These are phyloP conservation scores for Ardeotis arabs DNA, from an alignment of 2,113 vertebrate species.

Conservation along the genomic window DNA sequence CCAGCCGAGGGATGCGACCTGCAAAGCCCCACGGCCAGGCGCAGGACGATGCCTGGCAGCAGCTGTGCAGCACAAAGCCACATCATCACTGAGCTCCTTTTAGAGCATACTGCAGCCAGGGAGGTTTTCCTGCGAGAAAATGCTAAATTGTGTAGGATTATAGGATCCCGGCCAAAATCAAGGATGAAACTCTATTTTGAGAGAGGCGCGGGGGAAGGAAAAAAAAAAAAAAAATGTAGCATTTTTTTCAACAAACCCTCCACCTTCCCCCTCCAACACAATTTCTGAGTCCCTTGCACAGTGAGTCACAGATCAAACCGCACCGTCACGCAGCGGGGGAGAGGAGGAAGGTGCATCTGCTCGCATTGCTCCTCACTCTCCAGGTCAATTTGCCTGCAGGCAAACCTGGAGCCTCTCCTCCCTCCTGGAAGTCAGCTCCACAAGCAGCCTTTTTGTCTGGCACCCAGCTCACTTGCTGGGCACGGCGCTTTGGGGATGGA, in stretches of 20 bases:
- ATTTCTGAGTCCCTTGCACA: neutral
- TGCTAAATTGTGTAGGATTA: slow-evolving; percentile 67
- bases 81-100: slow-evolving; percentile 68
- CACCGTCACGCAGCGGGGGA: neutral
- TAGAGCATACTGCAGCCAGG: slow-evolving; percentile 60
- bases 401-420: neutral
- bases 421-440: neutral
- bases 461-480: neutral
- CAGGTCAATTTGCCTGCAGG: neutral
- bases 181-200: slow-evolving; percentile 74
- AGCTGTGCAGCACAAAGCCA: slow-evolving; percentile 34
- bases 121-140: slow-evolving; percentile 72
- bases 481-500: accelerated
- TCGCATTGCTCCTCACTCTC: neutral
- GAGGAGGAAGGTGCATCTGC: slow-evolving; percentile 43
- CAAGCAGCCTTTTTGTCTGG: neutral
- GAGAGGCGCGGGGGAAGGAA: neutral
- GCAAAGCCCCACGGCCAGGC: neutral
- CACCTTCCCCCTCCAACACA: neutral
- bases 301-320: slow-evolving; percentile 33
- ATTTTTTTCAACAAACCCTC: slow-evolving; percentile 26
- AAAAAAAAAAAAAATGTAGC: neutral
- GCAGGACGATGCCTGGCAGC: neutral
- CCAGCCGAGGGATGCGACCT: neutral
- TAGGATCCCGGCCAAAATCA: slow-evolving; percentile 69